These are phyloP conservation scores for Ageneiosus marmoratus DNA, from an alignment of 2,113 vertebrate genomes.

Conservation along the genomic window DNA sequence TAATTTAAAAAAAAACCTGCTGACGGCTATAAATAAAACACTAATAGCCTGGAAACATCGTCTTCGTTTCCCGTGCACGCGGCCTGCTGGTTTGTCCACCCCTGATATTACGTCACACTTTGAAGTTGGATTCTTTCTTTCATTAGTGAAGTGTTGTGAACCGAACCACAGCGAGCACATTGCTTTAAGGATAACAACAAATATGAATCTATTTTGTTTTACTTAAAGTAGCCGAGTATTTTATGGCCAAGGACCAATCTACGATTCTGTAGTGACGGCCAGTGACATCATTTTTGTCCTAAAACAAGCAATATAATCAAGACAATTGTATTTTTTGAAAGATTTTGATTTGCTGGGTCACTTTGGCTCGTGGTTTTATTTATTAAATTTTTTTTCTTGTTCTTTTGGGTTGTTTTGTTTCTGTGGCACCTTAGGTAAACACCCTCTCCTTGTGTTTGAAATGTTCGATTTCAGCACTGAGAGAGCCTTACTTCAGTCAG, in stretches of 20 bases:
- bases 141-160: slow-evolving; percentile 27
- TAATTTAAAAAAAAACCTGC: neutral
- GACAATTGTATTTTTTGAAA: slow-evolving; percentile 46
- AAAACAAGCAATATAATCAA: slow-evolving; percentile 53
- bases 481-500: slow-evolving; percentile 56
- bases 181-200: neutral
- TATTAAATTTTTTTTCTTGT: neutral
- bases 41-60: neutral
- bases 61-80: neutral
- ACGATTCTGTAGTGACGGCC: slow-evolving; percentile 33
- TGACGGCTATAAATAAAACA: neutral
- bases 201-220: neutral
- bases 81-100: slow-evolving; percentile 12
- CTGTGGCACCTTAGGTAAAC: slow-evolving; percentile 53
- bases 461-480: slow-evolving; percentile 36
- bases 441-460: slow-evolving; percentile 52
- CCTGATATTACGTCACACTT: neutral
- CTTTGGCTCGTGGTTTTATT: slow-evolving; percentile 9
- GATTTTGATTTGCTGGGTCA: slow-evolving; percentile 37
- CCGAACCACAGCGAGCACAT: slow-evolving; percentile 41
- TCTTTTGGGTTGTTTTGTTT: neutral
- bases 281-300: slow-evolving; percentile 31
- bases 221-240: slow-evolving; percentile 31
- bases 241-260: slow-evolving; percentile 49
- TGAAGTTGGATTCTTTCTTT: neutral